These are phyloP conservation scores for Drosophila cyrtoloma DNA, from an alignment of 2,888 invertebrate species.

Conservation along the genomic window DNA sequence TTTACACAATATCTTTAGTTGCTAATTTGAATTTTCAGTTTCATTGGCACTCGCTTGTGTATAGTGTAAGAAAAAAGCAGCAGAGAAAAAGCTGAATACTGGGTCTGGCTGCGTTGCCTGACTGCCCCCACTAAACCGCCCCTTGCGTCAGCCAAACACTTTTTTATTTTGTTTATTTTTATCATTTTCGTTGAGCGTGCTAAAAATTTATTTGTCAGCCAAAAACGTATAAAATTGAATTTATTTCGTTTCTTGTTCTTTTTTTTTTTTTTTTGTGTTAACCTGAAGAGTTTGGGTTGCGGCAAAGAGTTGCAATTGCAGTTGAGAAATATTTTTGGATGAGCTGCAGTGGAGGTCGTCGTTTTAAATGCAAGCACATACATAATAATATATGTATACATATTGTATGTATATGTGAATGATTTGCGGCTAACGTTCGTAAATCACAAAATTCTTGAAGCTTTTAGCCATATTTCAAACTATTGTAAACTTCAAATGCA, in stretches of 20 bases:
- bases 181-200: slow-evolving; percentile 69
- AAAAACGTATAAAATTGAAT: slow-evolving; percentile 42
- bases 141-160: slow-evolving; percentile 9
- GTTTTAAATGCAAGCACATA: not conserved
- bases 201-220: slow-evolving; percentile 64
- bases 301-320: slow-evolving; percentile 14
- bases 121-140: not conserved
- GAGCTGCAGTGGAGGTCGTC: slow-evolving; percentile 64
- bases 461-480: slow-evolving; percentile 33
- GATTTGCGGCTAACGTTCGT: not conserved
- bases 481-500: slow-evolving; percentile 39
- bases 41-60: slow-evolving; percentile 34
- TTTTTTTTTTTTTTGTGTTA: slow-evolving; percentile 1
- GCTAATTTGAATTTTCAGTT: slow-evolving; percentile 36
- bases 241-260: slow-evolving; percentile 5
- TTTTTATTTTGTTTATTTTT: slow-evolving; percentile 69
- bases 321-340: slow-evolving; percentile 20
- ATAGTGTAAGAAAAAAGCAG: slow-evolving; percentile 11
- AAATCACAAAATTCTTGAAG: slow-evolving; percentile 17
- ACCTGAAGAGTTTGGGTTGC: slow-evolving; percentile 18
- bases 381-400: not conserved
- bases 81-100: slow-evolving; percentile 19
- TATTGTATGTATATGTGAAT: slow-evolving; percentile 1
- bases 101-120: slow-evolving; percentile 16
- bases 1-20: slow-evolving; percentile 4